These are phyloP conservation scores for Leptopilina syphax DNA, from an alignment of 2,888 invertebrate species.

Conservation along the genomic window DNA sequence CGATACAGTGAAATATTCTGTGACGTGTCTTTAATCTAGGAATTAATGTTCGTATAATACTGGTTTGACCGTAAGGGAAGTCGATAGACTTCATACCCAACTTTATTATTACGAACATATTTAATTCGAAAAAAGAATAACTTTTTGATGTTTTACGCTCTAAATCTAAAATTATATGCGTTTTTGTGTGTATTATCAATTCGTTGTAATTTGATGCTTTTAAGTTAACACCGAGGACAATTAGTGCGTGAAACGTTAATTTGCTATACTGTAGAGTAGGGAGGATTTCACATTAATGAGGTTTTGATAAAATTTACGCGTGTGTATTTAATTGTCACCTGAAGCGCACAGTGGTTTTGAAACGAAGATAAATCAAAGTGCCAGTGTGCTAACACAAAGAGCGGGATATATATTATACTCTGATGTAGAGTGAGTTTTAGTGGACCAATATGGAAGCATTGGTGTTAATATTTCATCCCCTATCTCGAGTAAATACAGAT, in stretches of 20 bases:
- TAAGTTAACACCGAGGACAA: background rate
- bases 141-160: no score
- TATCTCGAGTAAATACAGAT: slow-evolving; percentile 52
- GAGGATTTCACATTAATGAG: slow-evolving; percentile 30
- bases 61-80: no score
- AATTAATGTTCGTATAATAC: no score
- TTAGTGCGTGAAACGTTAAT: slow-evolving; percentile 25
- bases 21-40: no score
- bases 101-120: no score
- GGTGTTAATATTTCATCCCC: slow-evolving; percentile 57
- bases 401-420: background rate
- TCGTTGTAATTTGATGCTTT: no score
- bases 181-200: no score
- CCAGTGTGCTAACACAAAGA: background rate
- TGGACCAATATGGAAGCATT: slow-evolving; percentile 44
- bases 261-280: background rate
- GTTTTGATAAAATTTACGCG: slow-evolving; percentile 10
- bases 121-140: no score
- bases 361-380: slow-evolving; percentile 10
- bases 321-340: slow-evolving; percentile 32
- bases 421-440: slow-evolving; percentile 51
- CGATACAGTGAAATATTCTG: no score
- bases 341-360: slow-evolving; percentile 12
- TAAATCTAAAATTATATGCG: no score
- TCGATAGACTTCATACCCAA: no score